A percentile compares a stretch with the other conserved stretches of the same genome.
Conservation (phyloP, 2,888 invertebrate genomes). For the Sminthurinus aureus region DNA sequence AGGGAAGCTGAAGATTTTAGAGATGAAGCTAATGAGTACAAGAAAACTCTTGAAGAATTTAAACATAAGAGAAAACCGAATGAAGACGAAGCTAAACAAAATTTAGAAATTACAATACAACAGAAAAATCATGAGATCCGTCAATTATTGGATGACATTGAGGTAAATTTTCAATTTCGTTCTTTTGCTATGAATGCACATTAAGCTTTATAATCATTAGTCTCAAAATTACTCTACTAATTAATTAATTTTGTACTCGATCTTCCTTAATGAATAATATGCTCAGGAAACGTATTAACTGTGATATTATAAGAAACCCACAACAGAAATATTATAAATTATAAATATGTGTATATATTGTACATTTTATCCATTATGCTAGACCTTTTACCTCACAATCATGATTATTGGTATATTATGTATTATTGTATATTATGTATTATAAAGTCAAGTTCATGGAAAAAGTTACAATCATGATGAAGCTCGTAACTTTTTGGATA, state of each 20-base stretch:
- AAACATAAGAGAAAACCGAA: constrained; percentile 40
- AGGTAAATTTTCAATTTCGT: constrained; percentile 66
- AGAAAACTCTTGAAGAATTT: constrained; percentile 61
- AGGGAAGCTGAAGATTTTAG: constrained; percentile 66
- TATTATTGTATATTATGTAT: too few species aligned
- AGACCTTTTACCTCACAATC: too few species aligned
- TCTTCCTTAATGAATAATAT: too few species aligned
- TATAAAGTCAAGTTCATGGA: too few species aligned
- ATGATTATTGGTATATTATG: too few species aligned
- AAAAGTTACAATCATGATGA: too few species aligned
- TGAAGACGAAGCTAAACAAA: constrained; percentile 36
- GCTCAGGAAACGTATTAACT: too few species aligned
- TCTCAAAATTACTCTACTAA: not conserved
- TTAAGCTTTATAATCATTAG: not conserved
- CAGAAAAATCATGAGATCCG: constrained; percentile 81
- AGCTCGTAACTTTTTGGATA: not conserved
- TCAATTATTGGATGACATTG: constrained; percentile 76
- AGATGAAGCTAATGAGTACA: constrained; percentile 62
- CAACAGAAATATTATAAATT: too few species aligned
- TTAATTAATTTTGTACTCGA: too few species aligned
- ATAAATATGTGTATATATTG: too few species aligned
- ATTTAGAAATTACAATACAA: constrained; percentile 63
- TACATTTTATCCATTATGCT: too few species aligned
- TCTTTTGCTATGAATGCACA: not conserved
- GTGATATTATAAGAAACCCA: too few species aligned